A percentile compares a stretch with the other conserved stretches of the same genome.
Conservation (phyloP, 2,888 invertebrate species). For the Hesperia comma region DNA sequence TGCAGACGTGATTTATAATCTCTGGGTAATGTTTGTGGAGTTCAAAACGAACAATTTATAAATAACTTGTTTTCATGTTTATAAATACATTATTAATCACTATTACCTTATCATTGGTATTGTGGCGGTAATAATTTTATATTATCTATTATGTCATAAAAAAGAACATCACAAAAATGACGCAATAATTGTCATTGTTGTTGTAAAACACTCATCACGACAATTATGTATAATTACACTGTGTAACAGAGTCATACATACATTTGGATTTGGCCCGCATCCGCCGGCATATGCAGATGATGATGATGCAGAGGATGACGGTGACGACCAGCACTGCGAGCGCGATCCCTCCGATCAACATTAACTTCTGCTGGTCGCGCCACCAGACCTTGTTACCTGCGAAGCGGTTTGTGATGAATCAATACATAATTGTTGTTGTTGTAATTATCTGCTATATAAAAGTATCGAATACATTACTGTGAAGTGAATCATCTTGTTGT, state of each 20-base stretch:
- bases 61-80: too few species aligned
- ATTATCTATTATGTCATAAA: background rate
- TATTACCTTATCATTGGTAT: too few species aligned
- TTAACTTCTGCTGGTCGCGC: conserved; percentile 91
- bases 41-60: too few species aligned
- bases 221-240: background rate
- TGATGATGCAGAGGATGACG: conserved; percentile 92
- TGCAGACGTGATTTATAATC: too few species aligned
- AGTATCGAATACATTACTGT: too few species aligned
- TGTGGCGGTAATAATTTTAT: too few species aligned
- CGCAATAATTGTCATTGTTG: background rate
- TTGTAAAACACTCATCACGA: background rate
- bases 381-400: conserved; percentile 92
- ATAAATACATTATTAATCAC: too few species aligned
- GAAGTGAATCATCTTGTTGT: too few species aligned
- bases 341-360: conserved; percentile 87
- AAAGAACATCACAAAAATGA: background rate
- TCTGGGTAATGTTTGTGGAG: too few species aligned
- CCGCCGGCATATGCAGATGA: conserved; percentile 92
- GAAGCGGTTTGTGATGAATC: too few species aligned
- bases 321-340: conserved; percentile 78
- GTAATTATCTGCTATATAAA: too few species aligned
- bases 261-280: conserved; percentile 92
- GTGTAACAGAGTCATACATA: conserved; percentile 73
- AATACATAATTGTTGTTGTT: background rate